Conservation (phyloP, 2,113 vertebrate genomes). For the Rhea pennata region DNA sequence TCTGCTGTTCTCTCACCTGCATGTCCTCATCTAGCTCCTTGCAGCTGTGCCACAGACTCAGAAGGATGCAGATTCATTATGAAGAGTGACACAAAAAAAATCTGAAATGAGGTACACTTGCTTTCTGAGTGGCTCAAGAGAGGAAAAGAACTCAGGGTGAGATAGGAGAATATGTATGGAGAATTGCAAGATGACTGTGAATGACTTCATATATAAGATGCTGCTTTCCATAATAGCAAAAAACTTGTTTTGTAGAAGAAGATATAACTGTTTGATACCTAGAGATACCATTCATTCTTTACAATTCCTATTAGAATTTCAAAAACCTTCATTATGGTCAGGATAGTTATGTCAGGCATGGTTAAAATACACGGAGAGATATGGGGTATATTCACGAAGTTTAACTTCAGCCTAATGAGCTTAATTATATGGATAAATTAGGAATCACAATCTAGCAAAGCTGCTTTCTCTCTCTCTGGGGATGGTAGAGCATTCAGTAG, state of each 20-base stretch:
- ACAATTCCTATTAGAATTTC: neutral
- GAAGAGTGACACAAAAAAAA: neutral
- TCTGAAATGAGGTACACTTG: neutral
- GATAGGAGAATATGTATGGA: neutral
- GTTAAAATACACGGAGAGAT: neutral
- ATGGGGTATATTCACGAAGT: neutral
- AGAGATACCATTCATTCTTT: neutral
- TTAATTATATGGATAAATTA: neutral
- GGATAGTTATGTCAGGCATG: neutral
- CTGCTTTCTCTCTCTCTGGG: neutral
- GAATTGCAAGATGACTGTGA: neutral
- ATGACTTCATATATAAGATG: neutral
- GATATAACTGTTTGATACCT: neutral
- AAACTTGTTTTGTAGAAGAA: neutral
- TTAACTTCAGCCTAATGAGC: neutral
- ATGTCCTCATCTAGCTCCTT: neutral
- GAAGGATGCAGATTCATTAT: neutral
- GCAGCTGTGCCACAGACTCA: neutral
- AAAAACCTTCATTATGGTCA: neutral
- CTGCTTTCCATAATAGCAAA: neutral
- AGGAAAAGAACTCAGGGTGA: neutral
- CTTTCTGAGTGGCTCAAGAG: neutral
- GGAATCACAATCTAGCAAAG: neutral
- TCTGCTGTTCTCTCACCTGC: neutral
- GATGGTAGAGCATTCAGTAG: neutral